Percentiles rank a stretch among this genome's conserved stretches.
Evolutionary conservation across 2,888 invertebrate species (phyloP).

Genomic region (Polyploca ridens): DNA sequence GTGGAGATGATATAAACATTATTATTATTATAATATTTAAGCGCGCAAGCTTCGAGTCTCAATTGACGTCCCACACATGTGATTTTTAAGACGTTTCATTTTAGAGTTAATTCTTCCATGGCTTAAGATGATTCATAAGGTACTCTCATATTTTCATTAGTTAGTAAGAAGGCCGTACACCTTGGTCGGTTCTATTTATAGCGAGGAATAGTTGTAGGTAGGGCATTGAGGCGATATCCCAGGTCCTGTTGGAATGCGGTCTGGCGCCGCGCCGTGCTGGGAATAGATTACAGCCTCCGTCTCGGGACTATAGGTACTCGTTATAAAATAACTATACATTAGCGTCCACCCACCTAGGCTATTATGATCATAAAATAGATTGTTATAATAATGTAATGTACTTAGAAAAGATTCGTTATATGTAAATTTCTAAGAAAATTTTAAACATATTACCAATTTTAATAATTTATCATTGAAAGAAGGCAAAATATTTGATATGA

Average conservation of each 20-base stretch:
- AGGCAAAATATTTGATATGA: conserved; percentile 37
- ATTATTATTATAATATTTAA: no score
- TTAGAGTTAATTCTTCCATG: no score
- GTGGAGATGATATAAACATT: no score
- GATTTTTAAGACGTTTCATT: not conserved
- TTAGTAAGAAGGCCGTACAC: conserved; percentile 52
- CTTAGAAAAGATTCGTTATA: not conserved
- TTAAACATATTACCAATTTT: not conserved
- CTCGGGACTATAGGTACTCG: conserved; percentile 43
- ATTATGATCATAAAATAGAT: not conserved
- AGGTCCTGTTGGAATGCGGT: conserved; percentile 77
- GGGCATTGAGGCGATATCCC: conserved; percentile 73
- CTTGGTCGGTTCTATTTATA: conserved; percentile 68
- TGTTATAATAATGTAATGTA: not conserved
- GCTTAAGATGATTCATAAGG: not conserved
- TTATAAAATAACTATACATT: conserved; percentile 52
- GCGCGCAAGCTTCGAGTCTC: not conserved
- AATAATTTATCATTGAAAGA: not conserved
- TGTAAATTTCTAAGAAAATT: not conserved
- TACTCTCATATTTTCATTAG: conserved; percentile 58
- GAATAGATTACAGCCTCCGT: conserved; percentile 68
- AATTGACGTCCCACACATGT: not conserved
- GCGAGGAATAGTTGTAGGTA: conserved; percentile 54
- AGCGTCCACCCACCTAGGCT: conserved; percentile 26
- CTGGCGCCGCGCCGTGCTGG: conserved; percentile 77